Percentiles rank a stretch among this genome's conserved stretches.
These are phyloP conservation scores for Cercopithecus neglectus DNA, from an alignment of 2,797 vertebrate genomes.

Conservation along the genomic window DNA sequence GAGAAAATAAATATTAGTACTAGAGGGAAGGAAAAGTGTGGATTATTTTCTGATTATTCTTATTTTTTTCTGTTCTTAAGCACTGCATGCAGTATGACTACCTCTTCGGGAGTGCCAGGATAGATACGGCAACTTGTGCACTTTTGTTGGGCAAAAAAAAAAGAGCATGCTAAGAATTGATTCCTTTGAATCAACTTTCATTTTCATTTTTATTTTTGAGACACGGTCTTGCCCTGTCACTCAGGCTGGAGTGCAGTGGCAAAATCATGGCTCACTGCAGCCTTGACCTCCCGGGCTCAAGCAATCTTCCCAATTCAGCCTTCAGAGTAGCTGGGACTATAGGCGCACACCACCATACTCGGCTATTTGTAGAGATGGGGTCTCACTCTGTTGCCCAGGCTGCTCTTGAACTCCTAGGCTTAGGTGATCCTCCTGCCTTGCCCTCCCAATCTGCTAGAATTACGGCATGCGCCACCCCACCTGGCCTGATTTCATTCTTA, in stretches of 20 bases:
- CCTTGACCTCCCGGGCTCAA: background rate
- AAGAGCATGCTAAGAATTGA: background rate
- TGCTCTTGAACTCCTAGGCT: background rate
- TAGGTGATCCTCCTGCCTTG: background rate
- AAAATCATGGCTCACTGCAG: background rate
- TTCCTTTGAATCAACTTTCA: background rate
- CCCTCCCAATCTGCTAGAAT: background rate
- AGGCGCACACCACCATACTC: background rate
- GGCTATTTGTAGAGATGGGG: background rate
- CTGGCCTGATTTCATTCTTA: background rate
- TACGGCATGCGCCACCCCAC: background rate
- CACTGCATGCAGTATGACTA: too few species aligned
- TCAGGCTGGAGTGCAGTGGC: background rate
- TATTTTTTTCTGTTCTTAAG: background rate
- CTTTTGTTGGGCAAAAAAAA: background rate
- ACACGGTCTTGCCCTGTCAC: background rate
- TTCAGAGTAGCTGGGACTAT: background rate
- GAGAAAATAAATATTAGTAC: background rate
- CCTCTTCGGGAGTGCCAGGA: background rate
- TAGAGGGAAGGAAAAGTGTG: background rate
- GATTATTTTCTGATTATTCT: background rate
- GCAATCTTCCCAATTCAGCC: background rate
- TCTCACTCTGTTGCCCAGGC: background rate
- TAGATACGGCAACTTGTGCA: accelerated
- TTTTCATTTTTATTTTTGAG: too few species aligned